Evolutionary conservation across 2,113 vertebrate species (phyloP).

Genomic region (Anser brachyrhynchus): DNA sequence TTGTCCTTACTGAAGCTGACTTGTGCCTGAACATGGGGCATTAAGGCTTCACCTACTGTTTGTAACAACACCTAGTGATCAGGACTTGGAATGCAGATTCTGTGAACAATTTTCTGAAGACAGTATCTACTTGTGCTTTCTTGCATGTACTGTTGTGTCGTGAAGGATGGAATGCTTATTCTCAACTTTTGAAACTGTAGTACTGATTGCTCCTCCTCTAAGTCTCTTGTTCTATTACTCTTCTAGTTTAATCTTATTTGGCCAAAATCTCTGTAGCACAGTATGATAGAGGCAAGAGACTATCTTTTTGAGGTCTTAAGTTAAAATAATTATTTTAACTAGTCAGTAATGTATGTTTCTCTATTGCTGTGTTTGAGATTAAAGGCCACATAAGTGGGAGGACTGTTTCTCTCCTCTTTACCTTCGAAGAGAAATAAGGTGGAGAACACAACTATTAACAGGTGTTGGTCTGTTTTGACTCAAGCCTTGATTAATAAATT

Average conservation of each 20-base stretch:
- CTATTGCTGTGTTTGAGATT: neutral
- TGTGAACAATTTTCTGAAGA: neutral
- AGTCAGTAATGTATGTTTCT: neutral
- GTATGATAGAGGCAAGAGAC: neutral
- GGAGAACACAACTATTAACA: neutral
- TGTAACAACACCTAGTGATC: neutral
- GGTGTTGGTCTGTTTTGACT: neutral
- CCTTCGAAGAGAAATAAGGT: neutral
- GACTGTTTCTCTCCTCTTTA: neutral
- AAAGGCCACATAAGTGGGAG: neutral
- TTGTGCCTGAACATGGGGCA: neutral
- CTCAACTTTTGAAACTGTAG: neutral
- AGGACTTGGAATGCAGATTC: neutral
- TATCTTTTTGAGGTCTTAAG: neutral
- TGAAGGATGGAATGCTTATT: neutral
- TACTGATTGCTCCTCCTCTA: neutral
- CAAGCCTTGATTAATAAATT: neutral
- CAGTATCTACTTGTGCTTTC: neutral
- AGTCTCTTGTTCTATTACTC: neutral
- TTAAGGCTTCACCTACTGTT: neutral
- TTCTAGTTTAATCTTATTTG: neutral
- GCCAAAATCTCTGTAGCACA: neutral
- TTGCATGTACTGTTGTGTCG: neutral
- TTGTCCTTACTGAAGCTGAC: neutral
- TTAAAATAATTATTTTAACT: neutral